Base-by-base conservation (phyloP, 1,140 invertebrate species). In the Euglossa dilemma region DNA sequence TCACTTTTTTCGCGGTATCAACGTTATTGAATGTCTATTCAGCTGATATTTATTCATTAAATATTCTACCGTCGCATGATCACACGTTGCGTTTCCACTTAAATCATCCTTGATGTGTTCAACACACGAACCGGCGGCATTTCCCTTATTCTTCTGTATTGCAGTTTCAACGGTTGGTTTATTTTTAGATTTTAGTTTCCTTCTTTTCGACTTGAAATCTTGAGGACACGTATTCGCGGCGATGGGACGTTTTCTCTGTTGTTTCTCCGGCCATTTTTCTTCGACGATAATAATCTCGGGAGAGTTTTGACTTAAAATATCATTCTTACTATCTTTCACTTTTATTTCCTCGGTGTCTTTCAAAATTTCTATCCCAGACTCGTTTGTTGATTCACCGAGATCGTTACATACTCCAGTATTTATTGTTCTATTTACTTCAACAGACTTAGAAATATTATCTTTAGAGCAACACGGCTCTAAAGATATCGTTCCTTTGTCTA, bases 11-110 rank as follows among this genome's bases (percentile, higher is more conserved):
- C 6, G 16, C 0, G 6, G 6, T 8, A 1, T 11, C 8, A 74
- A 23, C 3, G 70, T 74, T 63, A 80, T 28, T 20, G n/a, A 54
- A 6, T 54, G 2, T n/a, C 1, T 73, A 18, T 63, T n/a, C 6
- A 80, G n/a, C 20, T 43, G 25, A 18, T 54, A 80, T 25, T 73
- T 80, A 25, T 74, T 45, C 23, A 64, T 74, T 16, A 80, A 25
- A 74, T 54, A 36, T 64, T 80, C 59, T 36, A 52, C 18, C 6
- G 7, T 43, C 14, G 9, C 20, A 4, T 45, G 9, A 0, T 20
- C 23, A 36, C 47, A 12, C 11, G 28, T 25, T 6, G n/a, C 20
- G 8, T 11, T 52, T 25, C 16, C 47, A 52, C 54, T 52, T 63
- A 47, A 14, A 54, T 73, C 18, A 64, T 64, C 18, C 57, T 63